phyloP scores from a whole-genome alignment of 2,888 invertebrate genomes.

The Cancer borealis region DNA sequence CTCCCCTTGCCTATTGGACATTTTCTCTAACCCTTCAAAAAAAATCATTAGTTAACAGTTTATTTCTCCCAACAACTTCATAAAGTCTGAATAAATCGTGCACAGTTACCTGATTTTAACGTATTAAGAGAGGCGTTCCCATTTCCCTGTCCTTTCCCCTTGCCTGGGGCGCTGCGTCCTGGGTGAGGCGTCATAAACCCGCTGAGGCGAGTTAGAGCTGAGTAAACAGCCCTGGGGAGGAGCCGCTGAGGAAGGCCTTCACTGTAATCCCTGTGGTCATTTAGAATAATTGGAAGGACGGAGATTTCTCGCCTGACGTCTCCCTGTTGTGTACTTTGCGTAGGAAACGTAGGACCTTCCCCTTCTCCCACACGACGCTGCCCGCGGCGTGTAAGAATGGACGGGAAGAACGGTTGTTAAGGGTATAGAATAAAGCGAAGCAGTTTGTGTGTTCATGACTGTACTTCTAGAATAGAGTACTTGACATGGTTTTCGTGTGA shows the following conservation, averaged over 20 bases:
- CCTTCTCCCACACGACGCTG: neutral
- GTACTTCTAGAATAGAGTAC: neutral
- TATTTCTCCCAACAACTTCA: neutral
- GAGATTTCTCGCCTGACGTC: constrained; percentile 39
- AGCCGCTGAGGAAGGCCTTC: neutral
- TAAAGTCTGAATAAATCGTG: neutral
- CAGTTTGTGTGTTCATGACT: neutral
- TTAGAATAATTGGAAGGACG: constrained; percentile 39
- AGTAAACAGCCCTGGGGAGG: constrained; percentile 30
- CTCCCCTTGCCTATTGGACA: neutral
- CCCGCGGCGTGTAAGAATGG: neutral
- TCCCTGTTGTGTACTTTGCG: neutral
- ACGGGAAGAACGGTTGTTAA: neutral
- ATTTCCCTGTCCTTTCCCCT: neutral
- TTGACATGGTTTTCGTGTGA: neutral
- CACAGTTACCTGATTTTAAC: neutral
- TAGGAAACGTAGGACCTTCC: neutral
- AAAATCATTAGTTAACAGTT: neutral
- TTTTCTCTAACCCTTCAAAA: neutral
- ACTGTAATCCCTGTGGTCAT: constrained; percentile 33
- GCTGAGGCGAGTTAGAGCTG: neutral
- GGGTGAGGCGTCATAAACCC: constrained; percentile 33
- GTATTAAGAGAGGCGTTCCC: neutral
- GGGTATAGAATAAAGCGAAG: no score
- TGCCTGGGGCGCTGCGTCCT: neutral